Percentiles rank a stretch among this genome's conserved stretches.
phyloP scores from a whole-genome alignment of 2,888 invertebrate species.

The Andrena dorsata region DNA sequence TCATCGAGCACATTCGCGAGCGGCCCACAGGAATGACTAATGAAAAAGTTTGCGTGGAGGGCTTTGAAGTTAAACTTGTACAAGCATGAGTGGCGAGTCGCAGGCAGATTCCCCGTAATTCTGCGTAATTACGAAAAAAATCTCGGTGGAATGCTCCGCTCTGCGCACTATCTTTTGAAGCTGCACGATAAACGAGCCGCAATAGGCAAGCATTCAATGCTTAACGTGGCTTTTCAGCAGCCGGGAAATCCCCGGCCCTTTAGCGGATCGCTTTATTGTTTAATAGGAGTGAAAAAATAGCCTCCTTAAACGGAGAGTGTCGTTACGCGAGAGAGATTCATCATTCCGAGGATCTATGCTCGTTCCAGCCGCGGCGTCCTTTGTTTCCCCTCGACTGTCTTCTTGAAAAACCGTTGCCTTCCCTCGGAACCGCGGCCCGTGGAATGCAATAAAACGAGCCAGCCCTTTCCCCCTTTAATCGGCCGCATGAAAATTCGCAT shows the following conservation, averaged over 20 bases:
- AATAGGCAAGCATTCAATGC: too few species aligned
- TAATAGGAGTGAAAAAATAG: background rate
- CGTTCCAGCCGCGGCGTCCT: background rate
- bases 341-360: background rate
- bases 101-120: background rate
- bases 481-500: background rate
- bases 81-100: background rate
- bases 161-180: background rate
- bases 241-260: background rate
- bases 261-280: constrained; percentile 9
- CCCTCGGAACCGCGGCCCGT: background rate
- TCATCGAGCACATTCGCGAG: background rate
- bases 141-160: background rate
- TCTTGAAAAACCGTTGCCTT: constrained; percentile 1
- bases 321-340: background rate
- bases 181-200: background rate
- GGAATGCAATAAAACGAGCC: constrained; percentile 1
- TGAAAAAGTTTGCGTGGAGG: background rate
- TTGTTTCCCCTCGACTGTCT: background rate
- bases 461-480: background rate
- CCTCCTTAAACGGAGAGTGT: constrained; percentile 8
- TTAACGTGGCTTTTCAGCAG: background rate
- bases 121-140: background rate
- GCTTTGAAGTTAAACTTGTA: background rate
- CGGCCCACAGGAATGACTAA: background rate